phyloP scores from a whole-genome alignment of 2,797 vertebrate genomes.

The Tangara arthus region DNA sequence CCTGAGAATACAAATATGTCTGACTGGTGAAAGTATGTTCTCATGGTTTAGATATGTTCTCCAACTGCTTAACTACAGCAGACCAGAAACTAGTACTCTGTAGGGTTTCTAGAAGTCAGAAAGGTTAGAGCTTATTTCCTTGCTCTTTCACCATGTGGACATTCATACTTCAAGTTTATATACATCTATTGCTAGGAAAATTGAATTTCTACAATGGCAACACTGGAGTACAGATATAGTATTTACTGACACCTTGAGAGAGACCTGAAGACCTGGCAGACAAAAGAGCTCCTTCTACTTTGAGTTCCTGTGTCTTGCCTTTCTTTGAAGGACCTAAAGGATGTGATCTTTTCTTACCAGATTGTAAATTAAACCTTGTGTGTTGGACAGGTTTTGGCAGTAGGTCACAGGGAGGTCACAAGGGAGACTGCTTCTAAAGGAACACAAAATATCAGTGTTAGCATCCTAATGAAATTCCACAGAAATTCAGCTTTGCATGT shows the following conservation, averaged over 20 bases:
- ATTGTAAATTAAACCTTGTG: neutral
- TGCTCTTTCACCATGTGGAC: neutral
- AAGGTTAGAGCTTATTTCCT: neutral
- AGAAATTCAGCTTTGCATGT: neutral
- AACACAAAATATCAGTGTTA: neutral
- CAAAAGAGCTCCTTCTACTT: neutral
- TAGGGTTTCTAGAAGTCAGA: neutral
- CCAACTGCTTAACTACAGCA: neutral
- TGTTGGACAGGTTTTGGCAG: neutral
- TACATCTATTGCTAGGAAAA: neutral
- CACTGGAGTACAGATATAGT: fast-evolving
- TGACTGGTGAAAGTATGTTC: neutral
- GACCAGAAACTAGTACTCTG: neutral
- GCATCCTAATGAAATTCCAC: neutral
- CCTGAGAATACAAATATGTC: neutral
- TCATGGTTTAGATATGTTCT: neutral
- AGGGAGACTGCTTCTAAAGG: neutral
- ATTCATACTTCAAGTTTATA: neutral
- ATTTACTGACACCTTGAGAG: neutral
- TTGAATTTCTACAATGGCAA: neutral
- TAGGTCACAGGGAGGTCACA: neutral
- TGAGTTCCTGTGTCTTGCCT: neutral
- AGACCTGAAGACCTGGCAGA: neutral
- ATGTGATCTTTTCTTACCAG: neutral
- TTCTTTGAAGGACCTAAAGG: neutral